A percentile compares a stretch with the other conserved stretches of the same genome.
Conservation (phyloP, 2,113 vertebrate species). For the Apaloderma vittatum region DNA sequence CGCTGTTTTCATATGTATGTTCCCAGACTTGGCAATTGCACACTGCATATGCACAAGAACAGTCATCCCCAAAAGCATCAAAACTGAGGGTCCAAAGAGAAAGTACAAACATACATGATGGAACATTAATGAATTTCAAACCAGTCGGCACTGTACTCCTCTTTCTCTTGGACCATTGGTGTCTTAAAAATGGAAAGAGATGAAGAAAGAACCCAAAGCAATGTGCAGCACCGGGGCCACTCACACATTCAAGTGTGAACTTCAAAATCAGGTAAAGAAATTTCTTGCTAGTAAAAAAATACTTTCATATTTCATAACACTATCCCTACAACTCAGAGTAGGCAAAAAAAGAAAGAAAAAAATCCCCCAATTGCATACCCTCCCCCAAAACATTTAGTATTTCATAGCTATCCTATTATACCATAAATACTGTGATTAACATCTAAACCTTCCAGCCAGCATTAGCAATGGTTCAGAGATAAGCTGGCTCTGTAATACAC, state of each 20-base stretch:
- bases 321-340: not conserved
- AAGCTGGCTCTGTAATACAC: not conserved
- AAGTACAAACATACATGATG: not conserved
- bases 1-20: not conserved
- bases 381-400: not conserved
- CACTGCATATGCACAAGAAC: not conserved
- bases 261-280: not conserved
- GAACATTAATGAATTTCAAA: not conserved
- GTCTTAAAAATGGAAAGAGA: constrained; percentile 1
- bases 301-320: not conserved
- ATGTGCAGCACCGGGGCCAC: not conserved
- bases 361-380: not conserved
- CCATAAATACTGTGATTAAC: not conserved
- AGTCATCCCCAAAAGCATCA: constrained; percentile 5
- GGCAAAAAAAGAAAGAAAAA: not conserved
- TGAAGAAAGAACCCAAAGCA: not conserved
- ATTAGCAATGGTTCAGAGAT: not conserved
- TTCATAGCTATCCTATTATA: not conserved
- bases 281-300: not conserved
- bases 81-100: not conserved
- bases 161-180: not conserved
- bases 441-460: not conserved
- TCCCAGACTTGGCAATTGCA: constrained; percentile 11
- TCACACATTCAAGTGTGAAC: not conserved
- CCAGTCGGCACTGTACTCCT: not conserved